A percentile compares a stretch with the other conserved stretches of the same genome.
Conservation (phyloP, 2,797 vertebrate species). For the Amphiprion clarkii region DNA sequence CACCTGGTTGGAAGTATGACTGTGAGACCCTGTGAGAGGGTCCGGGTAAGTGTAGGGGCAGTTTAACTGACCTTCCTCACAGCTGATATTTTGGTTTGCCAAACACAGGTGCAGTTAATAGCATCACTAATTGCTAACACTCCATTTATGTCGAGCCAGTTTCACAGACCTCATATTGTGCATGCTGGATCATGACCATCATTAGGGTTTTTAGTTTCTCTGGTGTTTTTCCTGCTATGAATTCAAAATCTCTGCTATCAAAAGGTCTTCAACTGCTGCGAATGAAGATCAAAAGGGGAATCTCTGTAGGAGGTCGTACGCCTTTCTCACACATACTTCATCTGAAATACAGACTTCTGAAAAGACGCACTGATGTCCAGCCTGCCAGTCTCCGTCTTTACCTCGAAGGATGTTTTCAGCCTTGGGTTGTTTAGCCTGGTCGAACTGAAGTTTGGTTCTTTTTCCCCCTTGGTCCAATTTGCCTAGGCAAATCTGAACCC, state of each 20-base stretch:
- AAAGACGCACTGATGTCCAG: conserved; percentile 11
- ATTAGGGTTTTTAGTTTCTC: conserved; percentile 33
- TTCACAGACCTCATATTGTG: background rate
- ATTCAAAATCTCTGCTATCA: conserved; percentile 16
- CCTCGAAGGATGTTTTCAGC: conserved; percentile 7
- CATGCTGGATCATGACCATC: conserved; percentile 11
- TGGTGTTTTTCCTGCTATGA: conserved; percentile 14
- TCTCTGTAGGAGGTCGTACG: conserved; percentile 13
- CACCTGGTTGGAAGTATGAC: conserved; percentile 18
- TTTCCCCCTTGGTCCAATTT: background rate
- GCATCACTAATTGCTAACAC: conserved; percentile 42
- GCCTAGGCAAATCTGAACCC: background rate
- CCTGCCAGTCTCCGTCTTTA: conserved; percentile 2
- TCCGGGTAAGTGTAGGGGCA: conserved; percentile 30
- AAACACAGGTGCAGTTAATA: conserved; percentile 52
- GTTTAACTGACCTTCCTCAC: conserved; percentile 41
- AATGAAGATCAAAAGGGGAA: conserved; percentile 29
- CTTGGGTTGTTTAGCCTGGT: background rate
- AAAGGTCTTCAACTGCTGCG: conserved; percentile 11
- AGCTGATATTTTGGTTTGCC: conserved; percentile 6
- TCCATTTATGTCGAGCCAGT: conserved; percentile 5
- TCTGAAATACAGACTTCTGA: conserved; percentile 30
- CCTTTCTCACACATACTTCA: conserved; percentile 22
- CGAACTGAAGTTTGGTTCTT: background rate
- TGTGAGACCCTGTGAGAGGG: background rate